Evolutionary conservation across 2,888 invertebrate genomes (phyloP).

Genomic region (Thyatira batis): DNA sequence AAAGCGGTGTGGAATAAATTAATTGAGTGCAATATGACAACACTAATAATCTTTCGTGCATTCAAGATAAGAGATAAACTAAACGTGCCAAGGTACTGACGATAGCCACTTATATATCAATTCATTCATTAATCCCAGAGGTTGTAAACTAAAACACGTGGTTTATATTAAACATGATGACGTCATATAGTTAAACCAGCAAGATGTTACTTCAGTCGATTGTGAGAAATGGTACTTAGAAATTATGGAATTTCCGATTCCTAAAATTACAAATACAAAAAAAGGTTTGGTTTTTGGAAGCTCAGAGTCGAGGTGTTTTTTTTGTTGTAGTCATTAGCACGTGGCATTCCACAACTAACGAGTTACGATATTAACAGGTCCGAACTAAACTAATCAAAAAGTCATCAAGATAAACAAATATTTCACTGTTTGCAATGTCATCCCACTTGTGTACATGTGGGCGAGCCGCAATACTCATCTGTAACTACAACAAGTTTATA

Average conservation of each 20-base stretch:
- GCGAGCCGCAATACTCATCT: slow-evolving; percentile 20
- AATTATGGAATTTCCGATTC: not conserved
- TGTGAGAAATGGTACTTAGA: not conserved
- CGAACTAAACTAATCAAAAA: slow-evolving; percentile 7
- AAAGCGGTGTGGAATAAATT: not conserved
- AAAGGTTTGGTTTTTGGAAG: not conserved
- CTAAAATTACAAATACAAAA: not conserved
- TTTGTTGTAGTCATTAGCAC: not conserved
- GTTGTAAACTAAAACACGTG: not conserved
- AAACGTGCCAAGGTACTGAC: not conserved
- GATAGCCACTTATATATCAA: not conserved
- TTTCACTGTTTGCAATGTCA: slow-evolving; percentile 21
- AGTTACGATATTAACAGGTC: not conserved
- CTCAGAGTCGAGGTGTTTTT: not conserved
- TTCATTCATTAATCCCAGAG: not conserved
- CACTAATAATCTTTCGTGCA: not conserved
- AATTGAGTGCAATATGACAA: not conserved
- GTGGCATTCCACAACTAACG: not conserved
- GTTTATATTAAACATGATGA: not conserved
- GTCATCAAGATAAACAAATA: slow-evolving; percentile 30
- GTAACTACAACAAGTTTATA: slow-evolving; percentile 16
- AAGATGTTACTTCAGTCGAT: not conserved
- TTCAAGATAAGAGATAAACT: not conserved
- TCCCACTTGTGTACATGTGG: slow-evolving; percentile 21
- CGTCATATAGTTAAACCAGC: not conserved